Percentiles rank a stretch among this genome's conserved stretches.
phyloP scores from a whole-genome alignment of 2,113 vertebrate species.

The Glaucidium brasilianum region DNA sequence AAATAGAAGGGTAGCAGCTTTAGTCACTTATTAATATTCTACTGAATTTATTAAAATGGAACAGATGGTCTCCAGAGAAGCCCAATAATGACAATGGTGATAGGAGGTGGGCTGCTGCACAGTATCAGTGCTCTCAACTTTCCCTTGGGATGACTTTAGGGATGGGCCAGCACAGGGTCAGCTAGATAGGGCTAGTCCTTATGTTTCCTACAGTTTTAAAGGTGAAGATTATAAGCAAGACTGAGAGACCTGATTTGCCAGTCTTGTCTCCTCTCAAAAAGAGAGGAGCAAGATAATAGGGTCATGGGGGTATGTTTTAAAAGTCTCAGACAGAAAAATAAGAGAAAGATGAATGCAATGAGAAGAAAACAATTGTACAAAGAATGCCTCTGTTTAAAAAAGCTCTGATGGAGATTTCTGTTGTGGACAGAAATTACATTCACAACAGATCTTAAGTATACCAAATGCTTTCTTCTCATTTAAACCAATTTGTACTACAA shows the following conservation, averaged over 20 bases:
- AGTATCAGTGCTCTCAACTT: not conserved
- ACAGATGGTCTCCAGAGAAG: not conserved
- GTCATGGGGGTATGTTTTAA: not conserved
- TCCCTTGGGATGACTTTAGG: not conserved
- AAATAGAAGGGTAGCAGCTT: not conserved
- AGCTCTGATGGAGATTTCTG: accelerated
- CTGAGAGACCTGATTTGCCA: not conserved
- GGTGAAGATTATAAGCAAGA: not conserved
- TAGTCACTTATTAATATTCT: not conserved
- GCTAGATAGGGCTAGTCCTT: not conserved
- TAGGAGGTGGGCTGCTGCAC: not conserved
- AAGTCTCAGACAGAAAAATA: not conserved
- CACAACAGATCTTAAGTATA: not conserved
- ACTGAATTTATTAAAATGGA: not conserved
- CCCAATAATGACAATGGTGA: not conserved
- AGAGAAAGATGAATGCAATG: not conserved
- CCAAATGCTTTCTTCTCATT: not conserved
- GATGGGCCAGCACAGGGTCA: not conserved
- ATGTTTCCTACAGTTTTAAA: not conserved
- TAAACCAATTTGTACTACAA: not conserved
- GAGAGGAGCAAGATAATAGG: not conserved
- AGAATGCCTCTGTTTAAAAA: not conserved
- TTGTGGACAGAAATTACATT: not conserved
- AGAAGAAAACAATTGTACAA: not conserved
- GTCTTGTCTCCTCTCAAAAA: not conserved